Evolutionary conservation across 2,888 invertebrate genomes (phyloP).

Genomic region (Oasisia sp.): DNA sequence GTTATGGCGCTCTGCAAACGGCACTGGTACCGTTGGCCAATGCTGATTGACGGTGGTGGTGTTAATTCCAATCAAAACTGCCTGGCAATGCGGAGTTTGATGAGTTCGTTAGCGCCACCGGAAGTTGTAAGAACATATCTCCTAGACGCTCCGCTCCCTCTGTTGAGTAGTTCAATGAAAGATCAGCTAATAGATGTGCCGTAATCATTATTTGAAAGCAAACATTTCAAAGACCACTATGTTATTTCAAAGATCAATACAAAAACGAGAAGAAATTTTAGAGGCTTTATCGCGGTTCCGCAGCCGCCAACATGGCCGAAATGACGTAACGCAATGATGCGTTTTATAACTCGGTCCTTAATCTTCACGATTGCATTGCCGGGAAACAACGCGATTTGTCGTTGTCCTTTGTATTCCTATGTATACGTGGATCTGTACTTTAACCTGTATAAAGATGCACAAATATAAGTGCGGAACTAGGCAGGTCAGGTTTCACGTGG

Average conservation of each 20-base stretch:
- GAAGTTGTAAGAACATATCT: neutral
- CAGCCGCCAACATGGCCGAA: neutral
- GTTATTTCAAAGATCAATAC: neutral
- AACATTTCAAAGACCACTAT: too few species aligned
- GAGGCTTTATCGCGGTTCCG: neutral
- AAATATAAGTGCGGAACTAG: neutral
- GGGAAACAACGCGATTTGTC: neutral
- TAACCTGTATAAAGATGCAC: neutral
- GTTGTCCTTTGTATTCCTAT: neutral
- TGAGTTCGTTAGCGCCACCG: slow-evolving; percentile 1
- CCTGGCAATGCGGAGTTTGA: neutral
- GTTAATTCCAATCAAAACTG: neutral
- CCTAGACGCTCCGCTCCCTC: neutral
- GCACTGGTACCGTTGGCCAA: neutral
- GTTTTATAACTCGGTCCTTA: neutral
- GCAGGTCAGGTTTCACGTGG: neutral
- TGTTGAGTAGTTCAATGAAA: neutral
- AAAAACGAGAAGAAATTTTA: neutral
- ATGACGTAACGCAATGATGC: neutral
- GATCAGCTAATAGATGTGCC: neutral
- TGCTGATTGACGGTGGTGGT: neutral
- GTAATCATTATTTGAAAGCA: too few species aligned
- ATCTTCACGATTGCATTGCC: neutral
- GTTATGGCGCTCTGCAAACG: neutral
- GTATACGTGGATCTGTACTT: neutral